phyloP scores from a whole-genome alignment of 2,888 invertebrate species.

The Diarsia brunnea region DNA sequence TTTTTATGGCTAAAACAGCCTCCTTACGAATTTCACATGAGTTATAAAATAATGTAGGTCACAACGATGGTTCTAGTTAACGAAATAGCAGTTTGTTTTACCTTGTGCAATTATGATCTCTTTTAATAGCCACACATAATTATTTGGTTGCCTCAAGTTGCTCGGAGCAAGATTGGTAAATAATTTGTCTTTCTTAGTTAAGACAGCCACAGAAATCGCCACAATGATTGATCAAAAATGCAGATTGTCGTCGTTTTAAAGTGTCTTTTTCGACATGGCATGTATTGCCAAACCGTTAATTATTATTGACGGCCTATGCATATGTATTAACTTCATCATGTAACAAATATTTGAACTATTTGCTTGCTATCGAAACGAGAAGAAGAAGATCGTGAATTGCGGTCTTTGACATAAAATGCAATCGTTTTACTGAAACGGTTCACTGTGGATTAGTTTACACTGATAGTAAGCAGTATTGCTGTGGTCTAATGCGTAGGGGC shows the following conservation, averaged over 20 bases:
- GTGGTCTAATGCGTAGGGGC: too few relatives aligned
- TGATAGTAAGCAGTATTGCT: background rate
- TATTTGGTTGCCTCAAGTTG: slow-evolving; percentile 25
- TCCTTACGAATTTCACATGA: slow-evolving; percentile 17
- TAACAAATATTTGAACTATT: background rate
- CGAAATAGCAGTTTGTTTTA: slow-evolving; percentile 35
- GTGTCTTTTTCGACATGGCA: slow-evolving; percentile 8
- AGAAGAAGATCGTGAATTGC: too few relatives aligned
- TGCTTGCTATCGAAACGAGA: too few relatives aligned
- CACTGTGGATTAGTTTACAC: background rate
- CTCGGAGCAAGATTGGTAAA: slow-evolving; percentile 18
- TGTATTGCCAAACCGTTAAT: background rate
- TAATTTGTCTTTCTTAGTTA: background rate
- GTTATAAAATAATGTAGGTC: slow-evolving; percentile 14
- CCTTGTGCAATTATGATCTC: slow-evolving; percentile 34
- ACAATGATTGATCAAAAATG: slow-evolving; percentile 22
- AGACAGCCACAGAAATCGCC: slow-evolving; percentile 5
- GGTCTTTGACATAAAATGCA: too few relatives aligned
- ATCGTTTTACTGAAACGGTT: too few relatives aligned
- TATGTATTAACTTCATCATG: background rate
- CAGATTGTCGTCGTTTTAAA: background rate
- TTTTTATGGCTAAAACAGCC: background rate
- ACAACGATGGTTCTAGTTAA: slow-evolving; percentile 36
- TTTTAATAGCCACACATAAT: slow-evolving; percentile 34
- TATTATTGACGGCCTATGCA: background rate